A percentile compares a stretch with the other conserved stretches of the same genome.
These are phyloP conservation scores for Anser cygnoides DNA, from an alignment of 2,113 vertebrate species.

Conservation along the genomic window DNA sequence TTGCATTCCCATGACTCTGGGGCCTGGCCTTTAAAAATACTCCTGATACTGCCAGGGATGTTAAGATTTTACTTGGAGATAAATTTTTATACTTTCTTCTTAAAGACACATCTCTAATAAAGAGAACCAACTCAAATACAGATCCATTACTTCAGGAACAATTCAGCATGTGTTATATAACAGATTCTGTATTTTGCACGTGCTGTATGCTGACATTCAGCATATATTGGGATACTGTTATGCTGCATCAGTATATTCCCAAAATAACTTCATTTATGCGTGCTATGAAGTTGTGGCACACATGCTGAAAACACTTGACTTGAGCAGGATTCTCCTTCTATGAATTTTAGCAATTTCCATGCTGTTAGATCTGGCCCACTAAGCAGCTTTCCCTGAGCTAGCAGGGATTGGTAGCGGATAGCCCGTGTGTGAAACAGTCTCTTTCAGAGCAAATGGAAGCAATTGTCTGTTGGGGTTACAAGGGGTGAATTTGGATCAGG, in stretches of 20 bases:
- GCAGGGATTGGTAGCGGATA: background rate
- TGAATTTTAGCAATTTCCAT: background rate
- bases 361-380: background rate
- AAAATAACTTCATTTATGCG: constrained; percentile 21
- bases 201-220: background rate
- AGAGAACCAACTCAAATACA: background rate
- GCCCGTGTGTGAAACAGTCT: background rate
- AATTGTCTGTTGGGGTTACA: background rate
- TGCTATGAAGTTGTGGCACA: background rate
- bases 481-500: constrained; percentile 3
- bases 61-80: constrained; percentile 14
- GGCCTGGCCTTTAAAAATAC: background rate
- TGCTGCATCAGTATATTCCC: background rate
- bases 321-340: background rate
- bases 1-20: background rate
- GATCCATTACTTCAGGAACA: background rate
- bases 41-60: background rate
- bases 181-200: background rate
- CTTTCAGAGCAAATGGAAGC: background rate
- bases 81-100: background rate
- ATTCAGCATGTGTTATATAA: background rate
- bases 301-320: background rate
- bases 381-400: background rate
- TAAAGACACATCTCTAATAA: background rate
- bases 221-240: background rate